Conservation (phyloP, 2,797 vertebrate species). For the Limosa lapponica region DNA sequence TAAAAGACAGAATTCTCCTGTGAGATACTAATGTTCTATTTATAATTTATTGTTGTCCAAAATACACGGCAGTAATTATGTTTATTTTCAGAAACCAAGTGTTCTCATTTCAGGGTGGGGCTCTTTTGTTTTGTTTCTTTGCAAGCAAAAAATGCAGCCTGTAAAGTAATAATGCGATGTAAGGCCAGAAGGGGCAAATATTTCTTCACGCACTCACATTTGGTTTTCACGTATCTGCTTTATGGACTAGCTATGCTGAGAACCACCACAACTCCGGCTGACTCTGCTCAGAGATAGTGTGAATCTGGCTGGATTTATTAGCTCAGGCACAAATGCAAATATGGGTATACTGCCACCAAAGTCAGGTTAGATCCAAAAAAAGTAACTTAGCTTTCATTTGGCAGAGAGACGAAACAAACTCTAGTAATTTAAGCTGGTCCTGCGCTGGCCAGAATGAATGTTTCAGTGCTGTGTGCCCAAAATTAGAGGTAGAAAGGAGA, state of each 20-base stretch:
- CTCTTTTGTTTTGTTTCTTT: slow-evolving; percentile 1
- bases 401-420: background rate
- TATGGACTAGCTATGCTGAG: background rate
- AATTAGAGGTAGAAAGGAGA: background rate
- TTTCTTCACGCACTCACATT: background rate
- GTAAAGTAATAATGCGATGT: background rate
- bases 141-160: background rate
- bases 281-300: background rate
- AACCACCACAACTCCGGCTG: background rate
- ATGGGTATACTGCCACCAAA: background rate
- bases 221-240: background rate
- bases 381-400: background rate
- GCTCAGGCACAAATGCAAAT: background rate
- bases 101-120: slow-evolving; percentile 12
- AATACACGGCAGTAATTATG: background rate
- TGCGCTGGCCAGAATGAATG: background rate
- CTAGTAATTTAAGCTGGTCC: background rate
- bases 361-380: background rate
- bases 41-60: slow-evolving; percentile 12
- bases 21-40: background rate
- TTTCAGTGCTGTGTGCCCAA: background rate
- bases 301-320: background rate
- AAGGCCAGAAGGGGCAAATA: background rate
- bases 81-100: slow-evolving; percentile 19
- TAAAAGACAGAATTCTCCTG: background rate